phyloP scores from a whole-genome alignment of 1,140 invertebrate genomes.

The Hormaphis cornu region DNA sequence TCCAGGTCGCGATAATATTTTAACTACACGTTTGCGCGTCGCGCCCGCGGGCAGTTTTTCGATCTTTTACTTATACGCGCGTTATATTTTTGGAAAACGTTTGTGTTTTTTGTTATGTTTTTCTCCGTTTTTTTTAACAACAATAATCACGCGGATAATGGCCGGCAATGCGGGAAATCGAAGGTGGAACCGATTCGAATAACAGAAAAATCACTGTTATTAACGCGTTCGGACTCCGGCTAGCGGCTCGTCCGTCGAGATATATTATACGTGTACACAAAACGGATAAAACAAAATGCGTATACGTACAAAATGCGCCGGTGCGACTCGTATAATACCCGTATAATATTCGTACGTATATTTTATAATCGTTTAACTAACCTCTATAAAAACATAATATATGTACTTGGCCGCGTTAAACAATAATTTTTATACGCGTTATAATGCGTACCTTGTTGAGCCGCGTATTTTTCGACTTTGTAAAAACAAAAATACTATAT shows the following conservation, averaged over 20 bases:
- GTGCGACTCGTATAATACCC: neutral
- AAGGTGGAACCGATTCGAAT: conserved; percentile 28
- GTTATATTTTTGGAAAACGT: conserved; percentile 9
- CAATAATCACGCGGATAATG: conserved; percentile 21
- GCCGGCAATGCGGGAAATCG: conserved; percentile 22
- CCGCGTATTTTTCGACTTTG: too few species aligned
- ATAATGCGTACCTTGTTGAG: neutral
- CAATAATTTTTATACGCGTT: neutral
- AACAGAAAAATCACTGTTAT: conserved; percentile 32
- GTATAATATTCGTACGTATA: neutral
- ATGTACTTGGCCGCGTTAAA: too few species aligned
- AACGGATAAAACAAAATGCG: too few species aligned
- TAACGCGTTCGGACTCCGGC: neutral
- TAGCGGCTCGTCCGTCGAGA: too few species aligned
- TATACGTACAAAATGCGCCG: too few species aligned
- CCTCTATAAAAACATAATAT: too few species aligned
- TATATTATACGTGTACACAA: too few species aligned
- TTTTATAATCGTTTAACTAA: neutral
- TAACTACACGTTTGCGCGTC: conserved; percentile 16
- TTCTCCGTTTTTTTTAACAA: neutral
- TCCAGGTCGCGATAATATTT: conserved; percentile 32
- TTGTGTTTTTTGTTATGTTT: neutral
- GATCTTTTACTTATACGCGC: conserved; percentile 3
- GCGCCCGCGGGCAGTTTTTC: neutral
- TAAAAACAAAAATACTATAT: too few species aligned